phyloP scores from a whole-genome alignment of 2,888 invertebrate genomes.

The Drosophila nr. perissopoda region DNA sequence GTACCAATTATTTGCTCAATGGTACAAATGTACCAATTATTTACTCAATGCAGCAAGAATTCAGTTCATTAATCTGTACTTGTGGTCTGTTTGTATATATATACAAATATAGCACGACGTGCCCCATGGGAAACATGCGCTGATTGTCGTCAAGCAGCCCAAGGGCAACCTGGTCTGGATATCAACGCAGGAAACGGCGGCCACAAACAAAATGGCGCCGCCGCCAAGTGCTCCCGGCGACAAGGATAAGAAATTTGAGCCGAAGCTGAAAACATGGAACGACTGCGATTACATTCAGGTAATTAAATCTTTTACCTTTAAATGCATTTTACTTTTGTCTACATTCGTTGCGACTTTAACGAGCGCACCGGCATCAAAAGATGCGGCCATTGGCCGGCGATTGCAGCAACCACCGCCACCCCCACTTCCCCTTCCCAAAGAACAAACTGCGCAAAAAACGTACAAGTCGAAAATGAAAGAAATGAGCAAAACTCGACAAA shows the following conservation, averaged over 20 bases:
- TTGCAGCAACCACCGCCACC: not conserved
- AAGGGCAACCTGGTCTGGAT: conserved; percentile 94
- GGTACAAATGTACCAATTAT: not conserved
- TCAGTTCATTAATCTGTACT: conserved; percentile 42
- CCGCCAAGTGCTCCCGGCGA: conserved; percentile 86
- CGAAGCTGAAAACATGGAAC: conserved; percentile 90
- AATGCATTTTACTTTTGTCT: conserved; percentile 58
- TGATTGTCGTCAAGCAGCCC: conserved; percentile 93
- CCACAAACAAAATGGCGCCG: conserved; percentile 84
- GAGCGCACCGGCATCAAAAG: conserved; percentile 65
- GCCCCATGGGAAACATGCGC: conserved; percentile 94
- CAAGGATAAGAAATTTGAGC: conserved; percentile 86
- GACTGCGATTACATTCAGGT: conserved; percentile 93
- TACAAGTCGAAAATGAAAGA: conserved; percentile 67
- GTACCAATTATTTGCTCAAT: not conserved
- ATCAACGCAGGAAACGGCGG: conserved; percentile 89
- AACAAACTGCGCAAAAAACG: conserved; percentile 61
- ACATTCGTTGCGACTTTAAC: conserved; percentile 59
- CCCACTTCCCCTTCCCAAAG: not conserved
- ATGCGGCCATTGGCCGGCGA: conserved; percentile 65
- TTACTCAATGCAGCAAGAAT: conserved; percentile 6
- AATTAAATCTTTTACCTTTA: conserved; percentile 79
- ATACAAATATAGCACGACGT: conserved; percentile 88
- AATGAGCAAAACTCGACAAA: conserved; percentile 64
- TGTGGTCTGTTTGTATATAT: conserved; percentile 15